Base-by-base conservation (phyloP, 2,797 vertebrate species). In the Microtus obscurus region DNA sequence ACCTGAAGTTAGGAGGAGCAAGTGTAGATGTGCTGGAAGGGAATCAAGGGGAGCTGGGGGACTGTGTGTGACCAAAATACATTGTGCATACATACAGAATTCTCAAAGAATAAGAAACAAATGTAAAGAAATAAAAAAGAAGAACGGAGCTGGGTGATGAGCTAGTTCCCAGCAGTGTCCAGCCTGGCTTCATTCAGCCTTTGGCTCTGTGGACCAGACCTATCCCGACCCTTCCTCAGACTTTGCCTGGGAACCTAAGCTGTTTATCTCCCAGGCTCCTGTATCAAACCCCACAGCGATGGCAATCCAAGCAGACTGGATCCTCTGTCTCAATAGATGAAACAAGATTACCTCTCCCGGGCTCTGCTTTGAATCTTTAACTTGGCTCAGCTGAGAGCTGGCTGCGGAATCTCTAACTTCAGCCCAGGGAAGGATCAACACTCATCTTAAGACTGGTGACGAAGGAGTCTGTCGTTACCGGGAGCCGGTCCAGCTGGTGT, bases 321-420 rank as follows among this genome's bases (percentile, higher is more conserved):
- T 77, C 25, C n/a, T 87, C 27, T 31, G 0, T 80, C 48, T 89
- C 48, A 40, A 53, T 13, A 1, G 21, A 53, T 48, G 51, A 80
- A 88, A 61, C 31, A 48, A 37, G 87, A 73, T 14, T 56, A 65
- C 3, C 6, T 61, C 21, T n/a, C 61, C n/a, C 29, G 6, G 34
- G 25, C 85, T 69, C 25, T 80, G 40, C 88, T 77, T 83, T 67
- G 27, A 95, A 74, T 76, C 71, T 93, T 96, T 82, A 89, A 90
- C 31, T 80, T 82, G 65, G 79, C 81, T n/a, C 2, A 43, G 37
- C 25, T n/a, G 56, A 23, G 53, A 91, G n/a, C 48, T 40, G 34
- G 34, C 48, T 31, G 9, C 25, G 14, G 34, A 34, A 93, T 69
- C 48, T 43, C 83, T 86, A 51, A 82, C 71, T 80, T 63, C 43